Percentiles rank a stretch among this genome's conserved stretches.
Conservation (phyloP, 2,113 vertebrate species). For the Ailuropoda melanoleuca region DNA sequence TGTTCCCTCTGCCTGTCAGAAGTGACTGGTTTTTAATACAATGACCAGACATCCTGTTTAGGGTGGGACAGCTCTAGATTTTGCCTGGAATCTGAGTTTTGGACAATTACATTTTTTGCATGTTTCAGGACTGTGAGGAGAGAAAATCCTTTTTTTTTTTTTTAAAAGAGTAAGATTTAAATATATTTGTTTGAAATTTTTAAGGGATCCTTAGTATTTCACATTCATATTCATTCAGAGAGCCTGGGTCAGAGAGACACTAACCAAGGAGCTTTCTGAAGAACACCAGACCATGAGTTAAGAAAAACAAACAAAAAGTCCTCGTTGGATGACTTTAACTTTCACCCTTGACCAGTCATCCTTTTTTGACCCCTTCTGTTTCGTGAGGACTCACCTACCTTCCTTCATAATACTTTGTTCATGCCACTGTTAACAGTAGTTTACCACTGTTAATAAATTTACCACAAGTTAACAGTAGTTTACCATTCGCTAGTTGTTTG, state of each 20-base stretch:
- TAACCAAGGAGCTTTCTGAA: background rate
- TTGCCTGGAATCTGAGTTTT: conserved; percentile 64
- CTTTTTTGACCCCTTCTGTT: background rate
- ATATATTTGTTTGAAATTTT: background rate
- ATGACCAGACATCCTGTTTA: conserved; percentile 65
- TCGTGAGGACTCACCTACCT: background rate
- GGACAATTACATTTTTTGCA: conserved; percentile 7
- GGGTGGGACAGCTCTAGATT: conserved; percentile 40
- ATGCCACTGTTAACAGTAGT: background rate
- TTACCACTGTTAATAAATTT: background rate
- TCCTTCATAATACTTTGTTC: background rate
- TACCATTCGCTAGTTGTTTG: background rate
- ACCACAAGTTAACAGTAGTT: background rate
- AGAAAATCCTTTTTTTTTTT: background rate
- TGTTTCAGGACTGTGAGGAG: conserved; percentile 14
- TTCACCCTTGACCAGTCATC: background rate
- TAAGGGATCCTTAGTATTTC: conserved; percentile 19
- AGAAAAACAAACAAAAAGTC: background rate
- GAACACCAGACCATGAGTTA: background rate
- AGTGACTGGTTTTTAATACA: conserved; percentile 16
- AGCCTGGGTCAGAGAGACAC: background rate
- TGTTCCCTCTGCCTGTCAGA: background rate
- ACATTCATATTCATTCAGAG: background rate
- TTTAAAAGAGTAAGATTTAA: background rate
- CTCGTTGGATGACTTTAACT: background rate